Percentiles rank a stretch among this genome's conserved stretches.
These are phyloP conservation scores for Himalopsyche anomala DNA, from an alignment of 2,888 invertebrate species.

Conservation along the genomic window DNA sequence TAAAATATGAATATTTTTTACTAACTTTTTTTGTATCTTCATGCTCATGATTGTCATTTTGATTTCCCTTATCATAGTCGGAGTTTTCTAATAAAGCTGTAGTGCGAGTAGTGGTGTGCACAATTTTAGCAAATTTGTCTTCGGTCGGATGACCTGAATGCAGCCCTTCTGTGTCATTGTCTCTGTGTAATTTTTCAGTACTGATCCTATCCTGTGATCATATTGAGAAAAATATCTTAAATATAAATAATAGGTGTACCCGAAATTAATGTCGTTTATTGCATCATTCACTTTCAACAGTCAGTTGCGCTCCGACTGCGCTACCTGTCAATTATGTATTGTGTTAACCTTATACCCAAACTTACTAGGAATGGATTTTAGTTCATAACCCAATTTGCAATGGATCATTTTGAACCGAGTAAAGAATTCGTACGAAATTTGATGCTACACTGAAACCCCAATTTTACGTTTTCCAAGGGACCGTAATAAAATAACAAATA, in stretches of 20 bases:
- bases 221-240: not conserved
- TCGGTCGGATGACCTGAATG: not conserved
- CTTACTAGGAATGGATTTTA: too few relatives aligned
- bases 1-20: not conserved
- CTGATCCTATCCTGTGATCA: conserved; percentile 24
- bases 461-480: too few relatives aligned
- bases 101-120: not conserved
- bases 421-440: too few relatives aligned
- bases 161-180: conserved; percentile 13
- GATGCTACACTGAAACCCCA: too few relatives aligned
- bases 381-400: too few relatives aligned
- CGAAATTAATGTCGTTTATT: too few relatives aligned
- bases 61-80: not conserved
- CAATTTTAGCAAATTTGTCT: conserved; percentile 47
- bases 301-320: too few relatives aligned
- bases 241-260: not conserved
- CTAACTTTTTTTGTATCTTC: not conserved
- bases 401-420: too few relatives aligned
- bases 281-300: too few relatives aligned
- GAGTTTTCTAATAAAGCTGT: not conserved
- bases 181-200: conserved; percentile 1
- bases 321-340: too few relatives aligned
- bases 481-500: too few relatives aligned
- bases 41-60: not conserved
- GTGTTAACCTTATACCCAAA: too few relatives aligned